Percentiles rank a stretch among this genome's conserved stretches.
Evolutionary conservation across 2,113 vertebrate genomes (phyloP).

Genomic region (Oplegnathus fasciatus): DNA sequence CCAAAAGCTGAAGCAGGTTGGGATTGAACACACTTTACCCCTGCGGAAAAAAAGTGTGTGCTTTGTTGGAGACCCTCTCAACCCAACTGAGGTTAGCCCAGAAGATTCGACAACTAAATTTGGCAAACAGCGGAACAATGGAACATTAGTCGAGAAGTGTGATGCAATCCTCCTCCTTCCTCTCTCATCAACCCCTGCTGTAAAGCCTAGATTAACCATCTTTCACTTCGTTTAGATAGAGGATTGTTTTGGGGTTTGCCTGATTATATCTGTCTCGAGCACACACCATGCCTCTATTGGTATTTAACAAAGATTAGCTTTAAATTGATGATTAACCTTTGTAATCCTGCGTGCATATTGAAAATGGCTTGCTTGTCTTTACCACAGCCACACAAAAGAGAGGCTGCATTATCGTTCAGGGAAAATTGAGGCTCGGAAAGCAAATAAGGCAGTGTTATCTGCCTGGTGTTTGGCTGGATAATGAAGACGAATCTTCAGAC

Average conservation of each 20-base stretch:
- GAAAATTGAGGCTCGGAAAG: slow-evolving; percentile 75
- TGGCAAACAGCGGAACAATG: slow-evolving; percentile 33
- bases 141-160: slow-evolving; percentile 30
- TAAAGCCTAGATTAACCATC: slow-evolving; percentile 68
- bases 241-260: slow-evolving; percentile 70
- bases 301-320: slow-evolving; percentile 86
- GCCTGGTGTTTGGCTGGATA: slow-evolving; percentile 70
- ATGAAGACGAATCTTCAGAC: slow-evolving; percentile 81
- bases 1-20: not conserved
- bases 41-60: not conserved
- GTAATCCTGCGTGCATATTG: slow-evolving; percentile 77
- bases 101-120: slow-evolving; percentile 40
- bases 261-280: slow-evolving; percentile 77
- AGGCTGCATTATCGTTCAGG: slow-evolving; percentile 71
- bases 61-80: not conserved
- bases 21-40: not conserved
- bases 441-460: slow-evolving; percentile 84
- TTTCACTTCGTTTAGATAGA: slow-evolving; percentile 66
- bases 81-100: not conserved
- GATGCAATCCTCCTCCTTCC: slow-evolving; percentile 14
- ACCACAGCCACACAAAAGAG: slow-evolving; percentile 66
- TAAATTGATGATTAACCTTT: slow-evolving; percentile 87
- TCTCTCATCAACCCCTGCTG: slow-evolving; percentile 46
- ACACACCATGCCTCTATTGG: slow-evolving; percentile 72
- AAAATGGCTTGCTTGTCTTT: slow-evolving; percentile 76